Evolutionary conservation across 2,113 vertebrate genomes (phyloP), one percentile per base, ranked within the genome.

Genomic region (Amazona guildingii): DNA sequence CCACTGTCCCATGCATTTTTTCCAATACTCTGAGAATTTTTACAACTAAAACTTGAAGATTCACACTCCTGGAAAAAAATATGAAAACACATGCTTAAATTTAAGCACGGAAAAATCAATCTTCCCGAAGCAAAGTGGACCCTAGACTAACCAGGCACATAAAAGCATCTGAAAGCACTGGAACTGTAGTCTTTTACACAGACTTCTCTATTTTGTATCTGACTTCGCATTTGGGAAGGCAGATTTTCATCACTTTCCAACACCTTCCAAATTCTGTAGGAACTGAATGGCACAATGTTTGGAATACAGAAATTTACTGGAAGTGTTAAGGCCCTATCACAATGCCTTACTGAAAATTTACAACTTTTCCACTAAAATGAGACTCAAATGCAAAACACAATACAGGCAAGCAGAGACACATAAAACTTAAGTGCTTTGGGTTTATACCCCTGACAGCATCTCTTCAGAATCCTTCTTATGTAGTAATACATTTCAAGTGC

Each of bases 1-100:
- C 1, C 29, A 55, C 31, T 0, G 0, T 3, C 51, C 10, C 29
- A 73, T 7, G 10, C 0, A 0, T 35, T 48, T 68, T 44, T 51
- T 6, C 35, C 66, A 85, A 74, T 4, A 44, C 14, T 55, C 15
- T 39, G 3, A n/a, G 17, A 64, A 49, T 52, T 52, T 80, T 77
- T 77, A 77, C 23, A 91, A 68, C 33, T 62, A 74, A 48, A 79
- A 4, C 27, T 16, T 23, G 9, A 55, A 68, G 7, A 83, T 39
- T 62, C 11, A 49, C 12, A 44, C 18, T 51, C 9, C 46, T 59
- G 54, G 24, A 41, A 51, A 84, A 84, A 78, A 76, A 63, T 2
- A 62, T 0, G 2, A 17, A 80, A 48, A 28, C 7, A 44, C 20
- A 7, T 6, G 4, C 33, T 68, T 74, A 49, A 44, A 66, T 18